Evolutionary conservation across 1,140 invertebrate species (phyloP).

Genomic region (Helicoverpa zea): DNA sequence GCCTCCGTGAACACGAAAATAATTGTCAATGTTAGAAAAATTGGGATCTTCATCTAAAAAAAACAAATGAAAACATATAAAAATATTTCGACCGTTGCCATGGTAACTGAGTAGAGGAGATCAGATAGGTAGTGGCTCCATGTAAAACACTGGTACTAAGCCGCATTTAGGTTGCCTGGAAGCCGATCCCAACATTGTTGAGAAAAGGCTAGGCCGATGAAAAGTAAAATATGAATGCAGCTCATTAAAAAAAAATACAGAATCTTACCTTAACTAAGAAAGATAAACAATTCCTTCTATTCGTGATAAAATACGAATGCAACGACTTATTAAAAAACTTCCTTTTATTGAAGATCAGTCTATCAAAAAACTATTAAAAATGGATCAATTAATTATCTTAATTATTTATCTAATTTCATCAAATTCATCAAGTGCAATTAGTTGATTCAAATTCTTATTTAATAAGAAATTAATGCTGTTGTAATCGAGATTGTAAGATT

Average conservation of each 20-base stretch:
- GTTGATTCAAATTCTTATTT: too few relatives aligned
- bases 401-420: background rate
- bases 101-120: background rate
- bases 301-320: background rate
- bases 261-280: background rate
- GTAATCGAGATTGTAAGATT: too few relatives aligned
- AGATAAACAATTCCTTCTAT: background rate
- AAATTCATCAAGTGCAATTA: too few relatives aligned
- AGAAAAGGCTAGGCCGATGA: too few relatives aligned
- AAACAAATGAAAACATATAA: background rate
- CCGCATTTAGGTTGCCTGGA: too few relatives aligned
- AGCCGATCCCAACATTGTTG: too few relatives aligned
- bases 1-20: background rate
- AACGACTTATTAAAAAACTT: background rate
- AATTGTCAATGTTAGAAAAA: background rate
- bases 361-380: slow-evolving; percentile 11
- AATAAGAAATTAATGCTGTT: too few relatives aligned
- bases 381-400: background rate
- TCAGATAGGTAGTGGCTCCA: background rate
- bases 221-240: too few relatives aligned
- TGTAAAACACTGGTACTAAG: too few relatives aligned
- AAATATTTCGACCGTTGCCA: background rate
- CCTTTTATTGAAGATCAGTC: background rate
- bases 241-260: background rate
- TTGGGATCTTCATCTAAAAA: slow-evolving; percentile 29